These are phyloP conservation scores for Cataglyphis cursor DNA, from an alignment of 2,888 invertebrate species.

Conservation along the genomic window DNA sequence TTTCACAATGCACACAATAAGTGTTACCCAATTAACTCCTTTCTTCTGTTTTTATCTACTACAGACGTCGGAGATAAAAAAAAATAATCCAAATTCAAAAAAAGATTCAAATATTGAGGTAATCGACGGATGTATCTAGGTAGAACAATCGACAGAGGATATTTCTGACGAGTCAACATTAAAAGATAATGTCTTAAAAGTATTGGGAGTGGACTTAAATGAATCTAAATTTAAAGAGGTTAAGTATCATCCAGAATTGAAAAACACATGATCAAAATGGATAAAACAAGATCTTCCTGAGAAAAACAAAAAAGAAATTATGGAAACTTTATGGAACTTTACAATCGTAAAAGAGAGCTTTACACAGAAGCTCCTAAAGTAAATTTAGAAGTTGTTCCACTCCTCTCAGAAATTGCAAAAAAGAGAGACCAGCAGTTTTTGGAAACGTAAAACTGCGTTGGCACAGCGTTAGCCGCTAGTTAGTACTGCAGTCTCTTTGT, in stretches of 20 bases:
- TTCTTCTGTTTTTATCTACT: no score
- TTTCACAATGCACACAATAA: no score
- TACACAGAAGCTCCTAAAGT: not conserved
- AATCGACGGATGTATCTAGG: not conserved
- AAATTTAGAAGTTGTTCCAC: not conserved
- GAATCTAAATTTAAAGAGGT: not conserved
- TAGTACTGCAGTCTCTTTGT: not conserved
- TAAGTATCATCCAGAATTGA: not conserved
- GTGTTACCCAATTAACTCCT: no score
- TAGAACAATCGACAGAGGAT: not conserved
- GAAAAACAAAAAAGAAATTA: conserved; percentile 1
- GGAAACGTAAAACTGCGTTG: not conserved
- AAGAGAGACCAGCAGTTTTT: conserved; percentile 19
- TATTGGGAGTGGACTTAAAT: not conserved
- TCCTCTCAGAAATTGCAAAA: not conserved
- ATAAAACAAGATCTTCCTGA: not conserved
- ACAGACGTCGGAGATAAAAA: no score
- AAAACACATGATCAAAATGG: not conserved
- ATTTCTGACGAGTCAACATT: not conserved
- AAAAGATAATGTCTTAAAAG: not conserved
- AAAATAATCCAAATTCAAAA: no score
- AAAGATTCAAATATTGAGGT: not conserved
- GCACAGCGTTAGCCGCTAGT: not conserved
- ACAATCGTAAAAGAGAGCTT: not conserved
- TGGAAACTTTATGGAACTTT: not conserved